Evolutionary conservation across 2,888 invertebrate species (phyloP), one percentile per base, ranked within the genome.

Genomic region (Margaritifera margaritifera): DNA sequence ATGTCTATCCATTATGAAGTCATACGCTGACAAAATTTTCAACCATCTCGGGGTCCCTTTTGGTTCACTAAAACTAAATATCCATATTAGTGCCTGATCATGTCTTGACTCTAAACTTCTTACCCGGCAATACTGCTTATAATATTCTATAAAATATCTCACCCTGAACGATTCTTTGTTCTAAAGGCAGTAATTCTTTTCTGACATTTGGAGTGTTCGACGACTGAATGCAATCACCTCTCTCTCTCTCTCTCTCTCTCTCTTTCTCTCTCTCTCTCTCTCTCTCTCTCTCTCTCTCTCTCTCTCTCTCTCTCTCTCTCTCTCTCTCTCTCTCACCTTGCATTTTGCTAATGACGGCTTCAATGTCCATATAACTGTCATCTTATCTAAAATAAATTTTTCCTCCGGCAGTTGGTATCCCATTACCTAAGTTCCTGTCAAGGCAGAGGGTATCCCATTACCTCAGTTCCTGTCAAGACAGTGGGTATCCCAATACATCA

Each of bases 351-450:
- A 75, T 54, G 18, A 78, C 75, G 6, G 66, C 68, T 18, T 73
- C 69, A 4, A 76, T 74, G 51, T 71, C 62, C 24, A 31, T 54
- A 55, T 69, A 56, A 50, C 72, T 72, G 15, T 72, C 70, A 54
- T 77, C 72, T n/a, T 66, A 65, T 71, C 74, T 27, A 76, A 51
- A 24, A 71, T 69, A 61, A 62, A 73, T 60, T 54, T 31, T 15
- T 57, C 66, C 6, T 68, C 55, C 15, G 51, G 20, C 22, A 24
- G 52, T 20, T 71, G 73, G 25, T 64, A 62, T 24, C 69, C 64
- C 65, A 76, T 68, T 8, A 71, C 61, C 18, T 66, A 51, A 22
- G 67, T 31, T 50, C 64, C 61, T 58, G 62, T 71, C 53, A 74
- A 25, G 53, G 25, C n/a, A 22, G 56, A n/a, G 73, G 73, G 27